Conservation (phyloP, 2,797 vertebrate genomes). For the Halcyon badia region DNA sequence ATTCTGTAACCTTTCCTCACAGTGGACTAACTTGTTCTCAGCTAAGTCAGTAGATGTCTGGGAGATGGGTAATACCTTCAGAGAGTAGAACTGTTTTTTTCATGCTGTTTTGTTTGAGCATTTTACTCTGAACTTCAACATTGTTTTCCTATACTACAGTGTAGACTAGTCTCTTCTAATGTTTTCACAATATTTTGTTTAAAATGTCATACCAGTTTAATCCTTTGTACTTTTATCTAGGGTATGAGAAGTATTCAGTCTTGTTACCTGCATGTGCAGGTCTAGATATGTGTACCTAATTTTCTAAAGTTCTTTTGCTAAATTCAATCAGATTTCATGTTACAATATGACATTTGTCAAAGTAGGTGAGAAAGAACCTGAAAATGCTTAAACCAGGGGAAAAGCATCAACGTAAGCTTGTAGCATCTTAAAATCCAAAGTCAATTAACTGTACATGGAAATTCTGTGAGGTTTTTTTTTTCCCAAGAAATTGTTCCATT, state of each 20-base stretch:
- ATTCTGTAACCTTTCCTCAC: neutral
- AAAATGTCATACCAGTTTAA: neutral
- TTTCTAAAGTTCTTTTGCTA: neutral
- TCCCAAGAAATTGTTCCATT: neutral
- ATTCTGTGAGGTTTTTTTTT: neutral
- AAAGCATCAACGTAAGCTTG: neutral
- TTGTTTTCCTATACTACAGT: neutral
- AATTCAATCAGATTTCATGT: neutral
- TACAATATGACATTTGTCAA: neutral
- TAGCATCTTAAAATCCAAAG: neutral
- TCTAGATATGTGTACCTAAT: fast-evolving
- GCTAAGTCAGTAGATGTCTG: neutral
- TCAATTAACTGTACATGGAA: neutral
- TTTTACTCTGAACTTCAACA: neutral
- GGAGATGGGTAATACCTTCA: neutral
- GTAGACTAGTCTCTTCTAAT: neutral
- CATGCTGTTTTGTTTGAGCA: neutral
- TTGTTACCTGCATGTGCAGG: neutral
- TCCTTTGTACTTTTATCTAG: neutral
- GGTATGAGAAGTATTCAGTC: neutral
- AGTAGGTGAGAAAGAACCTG: neutral
- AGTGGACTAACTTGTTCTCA: neutral
- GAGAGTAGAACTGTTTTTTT: neutral
- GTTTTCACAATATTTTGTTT: neutral
- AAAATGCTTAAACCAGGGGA: neutral